Percentiles rank a stretch among this genome's conserved stretches.
Evolutionary conservation across 2,113 vertebrate species (phyloP).

Genomic region (Reinhardtius hippoglossoides): DNA sequence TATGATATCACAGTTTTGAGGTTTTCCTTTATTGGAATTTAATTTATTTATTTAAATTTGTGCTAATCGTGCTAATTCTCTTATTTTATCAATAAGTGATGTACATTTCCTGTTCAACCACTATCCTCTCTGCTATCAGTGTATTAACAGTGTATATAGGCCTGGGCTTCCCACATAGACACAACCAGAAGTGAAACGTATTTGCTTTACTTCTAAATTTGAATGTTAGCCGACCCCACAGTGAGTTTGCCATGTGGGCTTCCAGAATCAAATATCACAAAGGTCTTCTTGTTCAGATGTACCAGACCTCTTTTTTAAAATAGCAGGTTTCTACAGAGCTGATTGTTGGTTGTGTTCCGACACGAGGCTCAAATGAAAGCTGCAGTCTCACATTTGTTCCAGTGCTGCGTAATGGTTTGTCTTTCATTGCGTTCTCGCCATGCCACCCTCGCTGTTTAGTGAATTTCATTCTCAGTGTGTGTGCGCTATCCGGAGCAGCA

Average conservation of each 20-base stretch:
- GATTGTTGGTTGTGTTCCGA: slow-evolving; percentile 3
- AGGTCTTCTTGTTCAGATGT: not conserved
- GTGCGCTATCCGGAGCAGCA: slow-evolving; percentile 34
- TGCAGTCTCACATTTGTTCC: slow-evolving; percentile 25
- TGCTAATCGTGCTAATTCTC: no score
- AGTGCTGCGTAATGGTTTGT: slow-evolving; percentile 27
- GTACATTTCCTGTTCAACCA: no score
- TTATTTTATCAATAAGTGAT: no score
- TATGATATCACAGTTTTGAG: no score
- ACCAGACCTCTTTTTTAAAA: not conserved
- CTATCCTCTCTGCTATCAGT: no score
- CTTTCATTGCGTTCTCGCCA: slow-evolving; percentile 38
- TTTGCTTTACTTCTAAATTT: no score
- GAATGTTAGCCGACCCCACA: no score
- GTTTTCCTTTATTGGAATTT: no score
- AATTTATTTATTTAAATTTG: no score
- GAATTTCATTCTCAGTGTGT: slow-evolving; percentile 42
- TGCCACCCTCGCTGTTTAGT: slow-evolving; percentile 28
- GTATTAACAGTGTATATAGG: no score
- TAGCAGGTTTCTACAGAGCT: slow-evolving; percentile 8
- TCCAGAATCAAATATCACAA: not conserved
- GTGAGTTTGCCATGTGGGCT: not conserved
- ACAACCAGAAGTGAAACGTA: no score
- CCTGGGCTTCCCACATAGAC: no score
- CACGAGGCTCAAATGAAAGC: slow-evolving; percentile 14